phyloP scores from a whole-genome alignment of 2,888 invertebrate genomes.

The Rhogogaster chlorosoma region DNA sequence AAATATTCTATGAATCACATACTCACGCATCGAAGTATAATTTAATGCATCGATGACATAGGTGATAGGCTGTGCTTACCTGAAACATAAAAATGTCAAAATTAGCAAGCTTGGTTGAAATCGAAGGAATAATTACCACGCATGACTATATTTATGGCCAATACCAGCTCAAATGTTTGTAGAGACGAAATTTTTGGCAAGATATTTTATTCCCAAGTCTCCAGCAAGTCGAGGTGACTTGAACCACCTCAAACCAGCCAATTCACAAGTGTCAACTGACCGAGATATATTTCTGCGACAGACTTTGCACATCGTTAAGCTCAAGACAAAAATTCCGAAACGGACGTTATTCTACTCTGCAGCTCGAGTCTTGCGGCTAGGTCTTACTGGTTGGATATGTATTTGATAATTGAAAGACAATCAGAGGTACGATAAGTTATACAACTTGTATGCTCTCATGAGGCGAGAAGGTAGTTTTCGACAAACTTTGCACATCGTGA shows the following conservation, averaged over 20 bases:
- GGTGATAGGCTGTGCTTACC: background rate
- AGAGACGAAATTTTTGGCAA: background rate
- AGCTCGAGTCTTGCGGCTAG: background rate
- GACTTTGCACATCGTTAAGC: constrained; percentile 5
- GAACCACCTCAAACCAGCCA: background rate
- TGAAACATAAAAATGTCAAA: constrained; percentile 6
- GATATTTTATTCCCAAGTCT: background rate
- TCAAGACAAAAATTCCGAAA: background rate
- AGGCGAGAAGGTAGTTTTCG: background rate
- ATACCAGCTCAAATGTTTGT: background rate
- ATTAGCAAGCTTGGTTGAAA: background rate
- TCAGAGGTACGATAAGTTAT: background rate
- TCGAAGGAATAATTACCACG: background rate
- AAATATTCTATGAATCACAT: background rate
- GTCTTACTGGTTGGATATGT: background rate
- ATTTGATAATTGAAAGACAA: background rate
- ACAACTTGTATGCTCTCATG: background rate
- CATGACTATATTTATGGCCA: background rate
- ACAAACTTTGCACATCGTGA: background rate
- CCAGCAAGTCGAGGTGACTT: background rate
- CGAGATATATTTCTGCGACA: background rate
- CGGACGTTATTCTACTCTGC: background rate
- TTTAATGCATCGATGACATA: background rate
- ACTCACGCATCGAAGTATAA: constrained; percentile 6
- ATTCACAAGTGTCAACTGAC: constrained; percentile 10